phyloP scores from a whole-genome alignment of 2,888 invertebrate species.

The Dioctria linearis region DNA sequence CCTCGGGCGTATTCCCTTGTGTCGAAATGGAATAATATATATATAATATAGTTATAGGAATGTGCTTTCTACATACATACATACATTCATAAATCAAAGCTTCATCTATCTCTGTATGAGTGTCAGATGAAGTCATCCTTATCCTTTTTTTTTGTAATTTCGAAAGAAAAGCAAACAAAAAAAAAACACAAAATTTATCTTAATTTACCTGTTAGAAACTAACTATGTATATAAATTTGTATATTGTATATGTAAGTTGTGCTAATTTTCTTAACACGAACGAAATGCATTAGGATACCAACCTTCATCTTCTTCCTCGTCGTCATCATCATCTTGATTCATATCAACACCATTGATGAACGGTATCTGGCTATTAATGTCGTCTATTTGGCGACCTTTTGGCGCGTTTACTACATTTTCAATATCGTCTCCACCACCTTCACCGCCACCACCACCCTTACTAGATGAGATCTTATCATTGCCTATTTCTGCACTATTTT shows the following conservation, averaged over 20 bases:
- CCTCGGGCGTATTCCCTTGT: conserved; percentile 45
- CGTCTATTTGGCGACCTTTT: conserved; percentile 6
- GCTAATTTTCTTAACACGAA: neutral
- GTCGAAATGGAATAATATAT: too few species aligned
- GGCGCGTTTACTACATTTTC: conserved; percentile 13
- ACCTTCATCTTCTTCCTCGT: conserved; percentile 37
- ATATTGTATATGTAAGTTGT: too few species aligned
- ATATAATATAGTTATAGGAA: too few species aligned
- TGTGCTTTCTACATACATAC: too few species aligned
- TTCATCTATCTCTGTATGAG: conserved; percentile 19
- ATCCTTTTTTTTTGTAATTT: conserved; percentile 11
- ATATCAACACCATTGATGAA: neutral
- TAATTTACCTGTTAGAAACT: neutral
- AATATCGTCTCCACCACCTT: neutral
- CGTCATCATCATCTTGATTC: neutral
- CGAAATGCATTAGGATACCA: neutral
- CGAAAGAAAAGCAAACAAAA: neutral
- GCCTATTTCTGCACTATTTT: conserved; percentile 30
- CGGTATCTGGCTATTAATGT: neutral
- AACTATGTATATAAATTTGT: too few species aligned
- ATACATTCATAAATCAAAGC: neutral
- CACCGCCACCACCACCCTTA: conserved; percentile 16
- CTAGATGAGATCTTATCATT: neutral
- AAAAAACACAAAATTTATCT: neutral
- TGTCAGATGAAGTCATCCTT: conserved; percentile 42